phyloP scores from a whole-genome alignment of 2,113 vertebrate species.

The Myiopsitta monachus region DNA sequence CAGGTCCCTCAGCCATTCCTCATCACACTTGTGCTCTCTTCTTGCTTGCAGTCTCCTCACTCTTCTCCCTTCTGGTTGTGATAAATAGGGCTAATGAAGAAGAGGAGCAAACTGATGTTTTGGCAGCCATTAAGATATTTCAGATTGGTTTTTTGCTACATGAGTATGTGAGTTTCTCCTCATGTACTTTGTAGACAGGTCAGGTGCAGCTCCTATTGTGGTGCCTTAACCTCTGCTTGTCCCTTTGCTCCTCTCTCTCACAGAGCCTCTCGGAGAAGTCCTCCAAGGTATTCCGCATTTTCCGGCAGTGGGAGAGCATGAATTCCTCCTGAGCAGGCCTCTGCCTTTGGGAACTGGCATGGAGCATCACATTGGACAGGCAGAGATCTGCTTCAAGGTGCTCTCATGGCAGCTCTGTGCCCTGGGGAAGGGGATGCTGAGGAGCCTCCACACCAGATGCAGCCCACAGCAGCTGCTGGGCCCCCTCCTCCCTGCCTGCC shows the following conservation, averaged over 20 bases:
- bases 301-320: constrained; percentile 88
- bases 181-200: rapidly evolving
- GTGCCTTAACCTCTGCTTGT: background rate
- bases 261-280: constrained; percentile 90
- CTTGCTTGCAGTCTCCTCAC: background rate
- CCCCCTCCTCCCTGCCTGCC: background rate
- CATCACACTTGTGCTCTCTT: background rate
- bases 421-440: background rate
- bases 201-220: rapidly evolving
- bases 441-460: rapidly evolving
- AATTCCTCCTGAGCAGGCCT: constrained; percentile 71
- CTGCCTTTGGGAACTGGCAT: background rate
- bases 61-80: background rate
- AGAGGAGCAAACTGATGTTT: rapidly evolving
- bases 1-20: background rate
- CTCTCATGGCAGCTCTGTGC: rapidly evolving
- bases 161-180: background rate
- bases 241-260: rapidly evolving
- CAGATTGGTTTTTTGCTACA: rapidly evolving
- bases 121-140: background rate
- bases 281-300: constrained; percentile 91
- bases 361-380: rapidly evolving
- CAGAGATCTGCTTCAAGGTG: rapidly evolving
- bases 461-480: background rate
- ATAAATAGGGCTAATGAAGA: rapidly evolving